Evolutionary conservation across 2,797 vertebrate genomes (phyloP).

Genomic region (Karalla daura): DNA sequence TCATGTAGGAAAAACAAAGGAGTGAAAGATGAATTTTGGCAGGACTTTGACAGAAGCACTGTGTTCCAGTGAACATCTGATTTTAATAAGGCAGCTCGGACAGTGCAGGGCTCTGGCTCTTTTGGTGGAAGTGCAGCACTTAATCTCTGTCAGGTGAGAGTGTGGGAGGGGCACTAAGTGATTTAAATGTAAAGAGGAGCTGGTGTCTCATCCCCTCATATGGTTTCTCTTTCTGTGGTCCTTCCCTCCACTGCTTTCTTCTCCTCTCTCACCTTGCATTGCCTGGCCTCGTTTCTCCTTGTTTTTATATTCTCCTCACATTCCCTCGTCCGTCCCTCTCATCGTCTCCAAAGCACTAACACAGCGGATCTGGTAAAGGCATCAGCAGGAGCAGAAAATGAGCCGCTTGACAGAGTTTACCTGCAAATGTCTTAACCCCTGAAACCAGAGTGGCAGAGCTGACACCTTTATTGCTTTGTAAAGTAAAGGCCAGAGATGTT

Average conservation of each 20-base stretch:
- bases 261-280: background rate
- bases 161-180: constrained; percentile 7
- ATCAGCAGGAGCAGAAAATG: constrained; percentile 28
- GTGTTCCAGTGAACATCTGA: constrained; percentile 46
- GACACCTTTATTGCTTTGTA: constrained; percentile 47
- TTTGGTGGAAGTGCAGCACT: constrained; percentile 19
- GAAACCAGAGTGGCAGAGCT: constrained; percentile 3
- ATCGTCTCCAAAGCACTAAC: constrained; percentile 20
- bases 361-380: constrained; percentile 40
- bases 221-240: constrained; percentile 2
- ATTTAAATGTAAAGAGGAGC: constrained; percentile 26
- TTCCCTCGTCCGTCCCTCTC: background rate
- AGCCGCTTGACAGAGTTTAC: background rate
- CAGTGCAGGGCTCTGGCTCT: constrained; percentile 7
- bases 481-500: constrained; percentile 27
- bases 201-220: constrained; percentile 12
- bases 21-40: constrained; percentile 13
- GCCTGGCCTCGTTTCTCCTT: background rate
- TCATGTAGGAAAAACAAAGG: constrained; percentile 3
- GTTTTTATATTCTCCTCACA: background rate
- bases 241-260: background rate
- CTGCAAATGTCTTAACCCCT: constrained; percentile 12
- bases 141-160: constrained; percentile 41
- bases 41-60: background rate
- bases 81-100: constrained; percentile 40